Conservation (phyloP, 1,140 invertebrate species). For the Plectrocnemia conspersa region DNA sequence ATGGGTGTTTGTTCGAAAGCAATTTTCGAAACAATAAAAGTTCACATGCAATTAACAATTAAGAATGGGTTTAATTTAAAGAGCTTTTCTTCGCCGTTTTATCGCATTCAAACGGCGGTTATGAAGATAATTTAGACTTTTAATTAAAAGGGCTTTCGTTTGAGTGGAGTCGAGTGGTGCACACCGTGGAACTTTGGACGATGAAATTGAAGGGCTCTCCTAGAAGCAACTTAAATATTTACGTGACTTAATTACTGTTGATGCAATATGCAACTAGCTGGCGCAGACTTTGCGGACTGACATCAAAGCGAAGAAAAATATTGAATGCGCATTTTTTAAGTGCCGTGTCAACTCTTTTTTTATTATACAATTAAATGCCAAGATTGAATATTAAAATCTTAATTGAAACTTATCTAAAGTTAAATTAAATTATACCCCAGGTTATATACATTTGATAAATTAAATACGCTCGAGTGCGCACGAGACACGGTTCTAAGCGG, state of each 20-base stretch:
- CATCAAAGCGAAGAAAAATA: constrained; percentile 26
- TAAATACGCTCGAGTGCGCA: constrained; percentile 11
- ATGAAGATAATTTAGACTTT: constrained; percentile 27
- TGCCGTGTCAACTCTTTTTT: no score
- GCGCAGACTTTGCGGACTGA: constrained; percentile 8
- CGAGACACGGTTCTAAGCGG: constrained; percentile 13
- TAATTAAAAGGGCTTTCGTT: constrained; percentile 29
- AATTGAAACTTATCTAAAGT: no score
- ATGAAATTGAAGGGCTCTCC: not conserved
- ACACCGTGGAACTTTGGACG: not conserved
- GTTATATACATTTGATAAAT: constrained; percentile 8
- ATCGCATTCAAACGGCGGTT: constrained; percentile 6
- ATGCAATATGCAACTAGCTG: constrained; percentile 30
- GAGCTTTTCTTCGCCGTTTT: not conserved
- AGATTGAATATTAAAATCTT: no score
- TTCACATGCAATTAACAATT: no score
- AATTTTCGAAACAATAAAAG: no score
- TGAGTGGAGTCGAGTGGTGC: constrained; percentile 7
- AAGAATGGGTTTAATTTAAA: no score
- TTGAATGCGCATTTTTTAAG: no score
- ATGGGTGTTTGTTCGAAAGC: no score
- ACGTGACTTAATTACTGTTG: constrained; percentile 35
- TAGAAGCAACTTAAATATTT: constrained; percentile 35
- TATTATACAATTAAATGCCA: no score
- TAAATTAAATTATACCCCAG: no score